These are phyloP conservation scores for Ariopsis seemanni DNA, from an alignment of 2,113 vertebrate species.

Conservation along the genomic window DNA sequence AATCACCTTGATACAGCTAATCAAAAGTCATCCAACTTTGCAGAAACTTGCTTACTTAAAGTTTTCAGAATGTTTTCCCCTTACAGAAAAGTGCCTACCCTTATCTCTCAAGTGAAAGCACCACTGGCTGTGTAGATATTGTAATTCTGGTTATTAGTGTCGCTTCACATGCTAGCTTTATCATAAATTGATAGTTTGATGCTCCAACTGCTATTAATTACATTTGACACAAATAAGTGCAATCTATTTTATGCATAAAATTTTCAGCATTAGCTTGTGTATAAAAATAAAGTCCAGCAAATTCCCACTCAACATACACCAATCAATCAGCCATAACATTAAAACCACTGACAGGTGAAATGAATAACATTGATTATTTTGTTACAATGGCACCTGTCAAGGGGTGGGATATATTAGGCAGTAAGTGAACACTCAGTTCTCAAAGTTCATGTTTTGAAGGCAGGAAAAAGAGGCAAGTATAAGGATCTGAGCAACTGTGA, in stretches of 20 bases:
- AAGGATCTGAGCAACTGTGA: too few species aligned
- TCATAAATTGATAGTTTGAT: slow-evolving; percentile 13
- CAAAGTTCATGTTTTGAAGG: background rate
- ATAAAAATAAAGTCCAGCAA: background rate
- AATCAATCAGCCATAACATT: too few species aligned
- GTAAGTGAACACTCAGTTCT: too few species aligned
- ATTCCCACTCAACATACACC: background rate
- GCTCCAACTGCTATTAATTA: slow-evolving; percentile 7
- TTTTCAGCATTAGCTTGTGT: background rate
- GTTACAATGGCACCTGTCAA: too few species aligned
- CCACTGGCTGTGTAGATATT: slow-evolving; percentile 16
- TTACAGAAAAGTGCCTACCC: background rate
- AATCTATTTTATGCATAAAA: slow-evolving; percentile 1
- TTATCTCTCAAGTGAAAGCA: slow-evolving; percentile 20
- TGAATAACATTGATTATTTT: too few species aligned
- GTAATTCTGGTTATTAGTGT: slow-evolving; percentile 6
- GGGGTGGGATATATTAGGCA: too few species aligned
- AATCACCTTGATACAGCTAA: too few species aligned
- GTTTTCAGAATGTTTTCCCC: background rate
- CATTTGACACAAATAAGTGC: background rate
- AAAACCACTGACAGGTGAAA: too few species aligned
- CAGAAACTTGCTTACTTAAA: background rate
- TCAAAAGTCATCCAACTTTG: too few species aligned
- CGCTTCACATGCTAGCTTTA: slow-evolving; percentile 5
- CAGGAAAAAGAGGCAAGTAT: too few species aligned